These are phyloP conservation scores for Eristalinus aeneus DNA, from an alignment of 2,888 invertebrate genomes.

Conservation along the genomic window DNA sequence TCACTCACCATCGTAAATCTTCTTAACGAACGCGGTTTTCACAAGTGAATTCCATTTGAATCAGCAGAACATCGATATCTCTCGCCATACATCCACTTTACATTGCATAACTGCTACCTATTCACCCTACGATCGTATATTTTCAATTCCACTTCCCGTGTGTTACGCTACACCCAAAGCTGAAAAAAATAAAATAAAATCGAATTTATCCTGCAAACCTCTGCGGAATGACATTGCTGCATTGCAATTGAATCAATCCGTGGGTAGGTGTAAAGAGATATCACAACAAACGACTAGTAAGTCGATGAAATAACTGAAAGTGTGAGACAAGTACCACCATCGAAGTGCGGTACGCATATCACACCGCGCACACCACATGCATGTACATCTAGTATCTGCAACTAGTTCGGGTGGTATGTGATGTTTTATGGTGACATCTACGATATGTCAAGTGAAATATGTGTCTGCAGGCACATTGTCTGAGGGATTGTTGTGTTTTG, in stretches of 20 bases:
- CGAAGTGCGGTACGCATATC: conserved; percentile 34
- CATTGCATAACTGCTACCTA: neutral
- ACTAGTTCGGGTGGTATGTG: conserved; percentile 65
- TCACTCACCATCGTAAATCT: neutral
- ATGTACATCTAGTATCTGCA: conserved; percentile 3
- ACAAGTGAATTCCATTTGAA: neutral
- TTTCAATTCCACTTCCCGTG: neutral
- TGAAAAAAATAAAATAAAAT: neutral
- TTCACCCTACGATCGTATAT: neutral
- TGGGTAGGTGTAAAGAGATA: conserved; percentile 60
- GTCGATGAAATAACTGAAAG: conserved; percentile 45
- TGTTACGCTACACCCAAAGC: neutral
- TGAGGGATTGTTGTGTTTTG: conserved; percentile 57
- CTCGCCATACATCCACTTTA: neutral
- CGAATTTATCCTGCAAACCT: neutral
- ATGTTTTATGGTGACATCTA: conserved; percentile 70
- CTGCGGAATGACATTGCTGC: neutral
- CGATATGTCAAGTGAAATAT: conserved; percentile 70
- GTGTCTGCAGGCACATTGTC: conserved; percentile 66
- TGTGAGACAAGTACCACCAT: conserved; percentile 33
- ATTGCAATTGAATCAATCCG: conserved; percentile 40
- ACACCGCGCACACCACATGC: neutral
- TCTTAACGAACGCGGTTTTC: neutral
- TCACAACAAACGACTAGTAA: conserved; percentile 45
- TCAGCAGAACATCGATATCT: neutral